Base-by-base conservation (phyloP, 1,140 invertebrate species). In the Mercenaria mercenaria region DNA sequence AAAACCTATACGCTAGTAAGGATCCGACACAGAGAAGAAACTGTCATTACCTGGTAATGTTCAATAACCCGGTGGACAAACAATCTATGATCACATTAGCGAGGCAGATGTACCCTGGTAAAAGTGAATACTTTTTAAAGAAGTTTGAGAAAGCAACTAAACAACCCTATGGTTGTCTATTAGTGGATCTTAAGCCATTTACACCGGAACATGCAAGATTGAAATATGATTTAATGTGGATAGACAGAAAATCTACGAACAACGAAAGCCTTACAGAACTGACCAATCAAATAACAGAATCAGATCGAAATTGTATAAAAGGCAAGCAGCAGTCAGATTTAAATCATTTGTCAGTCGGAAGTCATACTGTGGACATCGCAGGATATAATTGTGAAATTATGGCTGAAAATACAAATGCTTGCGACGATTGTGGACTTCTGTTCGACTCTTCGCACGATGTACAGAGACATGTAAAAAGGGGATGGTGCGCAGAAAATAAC, bases 21-120 rank as follows among this genome's bases (percentile, higher is more conserved):
- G 88, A 90, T 43, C 80, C 88, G 20, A 83, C 81, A 4, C 80
- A 90, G 52, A 52, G 80, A 47, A 61, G 50, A 47, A 84, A 76
- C 23, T 90, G 88, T 64, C 88, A 90, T 64, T 89, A 82, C 43
- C 43, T 89, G 39, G 88, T 89, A 2, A 11, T 82, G 26, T 83
- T 56, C 29, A 76, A 83, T 18, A 76, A 74, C 50, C 91, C 82
- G 23, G 41, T 90, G 4, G 85, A 80, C 77, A 88, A 74, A 88
- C 86, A 90, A n/a, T 74, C 69, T 29, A 64, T 82, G 10, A 84
- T 84, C 72, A 89, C 76, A 18, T 34, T 89, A 23, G 90, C 74
- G 15, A 67, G 85, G 74, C 91, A 92, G 50, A 91, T 91, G 89
- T 90, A 91, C 72, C 85, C 88, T 6, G 72, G 29, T 6, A 80